Base-by-base conservation (phyloP, 2,113 vertebrate genomes). In the Elgaria multicarinata region DNA sequence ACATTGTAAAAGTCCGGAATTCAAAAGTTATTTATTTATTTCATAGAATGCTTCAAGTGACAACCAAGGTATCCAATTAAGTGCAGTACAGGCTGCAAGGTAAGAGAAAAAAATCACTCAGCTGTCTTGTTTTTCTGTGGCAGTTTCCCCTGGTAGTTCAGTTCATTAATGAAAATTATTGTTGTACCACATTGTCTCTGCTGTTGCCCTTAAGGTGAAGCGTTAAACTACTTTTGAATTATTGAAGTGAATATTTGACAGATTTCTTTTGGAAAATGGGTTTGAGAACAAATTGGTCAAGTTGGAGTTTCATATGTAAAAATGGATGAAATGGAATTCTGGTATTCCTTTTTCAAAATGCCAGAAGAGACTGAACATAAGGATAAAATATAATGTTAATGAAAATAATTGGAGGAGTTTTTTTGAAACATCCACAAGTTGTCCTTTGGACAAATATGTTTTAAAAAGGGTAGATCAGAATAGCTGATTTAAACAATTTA, bases 41-140 rank as follows among this genome's bases (percentile, higher is more conserved):
- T 87, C 46, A 74, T 89, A 99, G 99, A 99, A 99, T 95, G 99
- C 99, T 93, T 99, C 98, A 96, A 99, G 99, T 97, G 98, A 99
- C 97, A 99, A 99, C 97, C 99, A 99, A 96, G 98, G 98, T 85
- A 95, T 99, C 96, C 99, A 99, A 87, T 97, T 99, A 97, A 99
- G 98, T 94, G 99, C 99, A 93, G 99, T 99, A 83, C 99, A 99
- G 94, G 99, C 99, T 95, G 99, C 99, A 95, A 98, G 99, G 99
- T 99, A 97, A 96, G 96, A 90, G 55, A 14, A 28, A 1, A n/a
- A 0, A 5, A 86, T 79, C n/a, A 2, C 46, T 91, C 85, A 71
- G n/a, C 66, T 90, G 82, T 24, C 22, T 33, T 83, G 85, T 0
- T 4, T 79, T 92, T 26, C 28, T 31, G 14, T 69, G 16, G 28